phyloP scores from a whole-genome alignment of 2,888 invertebrate species.

The Alcis repandata region DNA sequence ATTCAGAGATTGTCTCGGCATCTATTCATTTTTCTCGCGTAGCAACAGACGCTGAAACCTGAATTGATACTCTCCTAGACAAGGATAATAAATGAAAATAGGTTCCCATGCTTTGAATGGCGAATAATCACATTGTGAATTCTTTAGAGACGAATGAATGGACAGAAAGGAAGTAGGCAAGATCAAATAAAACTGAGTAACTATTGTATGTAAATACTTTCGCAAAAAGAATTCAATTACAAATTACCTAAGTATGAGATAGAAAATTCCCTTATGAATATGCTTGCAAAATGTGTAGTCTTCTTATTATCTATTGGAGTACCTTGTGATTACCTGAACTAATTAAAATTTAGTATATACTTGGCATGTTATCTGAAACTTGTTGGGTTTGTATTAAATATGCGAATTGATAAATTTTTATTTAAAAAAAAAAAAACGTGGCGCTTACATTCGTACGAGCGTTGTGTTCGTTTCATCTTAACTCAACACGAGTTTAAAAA shows the following conservation, averaged over 20 bases:
- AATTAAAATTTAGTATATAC: neutral
- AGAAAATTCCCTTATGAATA: conserved; percentile 5
- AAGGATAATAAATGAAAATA: conserved; percentile 32
- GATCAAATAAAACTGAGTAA: conserved; percentile 10
- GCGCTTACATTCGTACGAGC: no score
- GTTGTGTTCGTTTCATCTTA: no score
- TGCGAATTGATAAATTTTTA: neutral
- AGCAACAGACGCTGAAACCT: conserved; percentile 39
- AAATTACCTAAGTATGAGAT: neutral
- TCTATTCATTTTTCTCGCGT: conserved; percentile 33
- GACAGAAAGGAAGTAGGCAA: conserved; percentile 25
- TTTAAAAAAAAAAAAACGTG: no score
- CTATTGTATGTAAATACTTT: conserved; percentile 14
- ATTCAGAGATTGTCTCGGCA: conserved; percentile 34
- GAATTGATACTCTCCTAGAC: conserved; percentile 36
- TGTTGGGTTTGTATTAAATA: no score
- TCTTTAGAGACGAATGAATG: conserved; percentile 24
- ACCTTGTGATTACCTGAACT: neutral
- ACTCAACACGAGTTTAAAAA: no score
- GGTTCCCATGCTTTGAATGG: conserved; percentile 35
- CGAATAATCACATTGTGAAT: conserved; percentile 33
- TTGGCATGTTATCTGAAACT: no score
- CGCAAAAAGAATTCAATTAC: conserved; percentile 6
- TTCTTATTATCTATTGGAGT: neutral
- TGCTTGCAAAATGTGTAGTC: neutral